A percentile compares a stretch with the other conserved stretches of the same genome.
Conservation (phyloP, 1,140 invertebrate species). For the Cotesia chilonis region DNA sequence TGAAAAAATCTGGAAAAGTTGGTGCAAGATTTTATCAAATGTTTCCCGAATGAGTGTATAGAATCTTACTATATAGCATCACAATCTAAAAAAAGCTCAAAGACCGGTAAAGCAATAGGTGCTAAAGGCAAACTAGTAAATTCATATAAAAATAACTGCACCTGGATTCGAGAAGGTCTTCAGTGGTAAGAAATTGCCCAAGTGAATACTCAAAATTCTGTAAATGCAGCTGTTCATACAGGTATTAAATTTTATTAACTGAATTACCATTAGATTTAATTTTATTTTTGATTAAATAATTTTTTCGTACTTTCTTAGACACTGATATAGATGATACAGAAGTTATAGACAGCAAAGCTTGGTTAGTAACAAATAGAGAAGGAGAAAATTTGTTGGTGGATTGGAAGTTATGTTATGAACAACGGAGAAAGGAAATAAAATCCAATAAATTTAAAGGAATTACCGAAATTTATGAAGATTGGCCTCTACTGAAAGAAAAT, state of each 20-base stretch:
- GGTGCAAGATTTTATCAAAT: too few relatives aligned
- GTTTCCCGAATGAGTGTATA: too few relatives aligned
- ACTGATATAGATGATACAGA: too few relatives aligned
- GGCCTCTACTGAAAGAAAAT: neutral
- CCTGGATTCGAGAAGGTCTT: neutral
- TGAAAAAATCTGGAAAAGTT: too few relatives aligned
- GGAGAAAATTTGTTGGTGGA: neutral
- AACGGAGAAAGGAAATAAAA: neutral
- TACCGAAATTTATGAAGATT: neutral
- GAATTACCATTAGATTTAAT: neutral
- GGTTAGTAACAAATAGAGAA: neutral
- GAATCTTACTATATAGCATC: too few relatives aligned
- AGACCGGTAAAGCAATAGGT: too few relatives aligned
- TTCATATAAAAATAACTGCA: neutral
- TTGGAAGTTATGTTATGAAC: neutral
- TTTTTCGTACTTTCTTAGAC: too few relatives aligned
- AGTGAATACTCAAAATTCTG: too few relatives aligned
- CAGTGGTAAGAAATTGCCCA: neutral
- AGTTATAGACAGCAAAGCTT: neutral
- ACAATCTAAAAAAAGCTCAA: too few relatives aligned
- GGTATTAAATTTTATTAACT: neutral
- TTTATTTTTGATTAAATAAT: neutral
- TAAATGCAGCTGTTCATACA: too few relatives aligned
- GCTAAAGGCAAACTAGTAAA: constrained; percentile 5
- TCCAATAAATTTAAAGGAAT: neutral